A percentile compares a stretch with the other conserved stretches of the same genome.
phyloP scores from a whole-genome alignment of 2,797 vertebrate genomes.

The Steatocranus sp. region DNA sequence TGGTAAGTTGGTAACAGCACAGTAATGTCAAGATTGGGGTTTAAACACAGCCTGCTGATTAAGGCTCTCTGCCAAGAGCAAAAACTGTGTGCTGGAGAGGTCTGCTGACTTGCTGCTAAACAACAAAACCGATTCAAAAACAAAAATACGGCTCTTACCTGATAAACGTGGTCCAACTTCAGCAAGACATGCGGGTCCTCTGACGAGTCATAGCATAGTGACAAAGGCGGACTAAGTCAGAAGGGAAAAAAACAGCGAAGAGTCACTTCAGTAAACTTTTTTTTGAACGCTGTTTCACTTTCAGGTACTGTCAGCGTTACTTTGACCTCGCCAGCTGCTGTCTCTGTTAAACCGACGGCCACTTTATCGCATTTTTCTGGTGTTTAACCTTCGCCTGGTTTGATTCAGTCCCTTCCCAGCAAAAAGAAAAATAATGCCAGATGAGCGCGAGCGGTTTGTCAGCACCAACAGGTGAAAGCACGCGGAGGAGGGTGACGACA shows the following conservation, averaged over 20 bases:
- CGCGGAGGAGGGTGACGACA: neutral
- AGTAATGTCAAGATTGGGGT: neutral
- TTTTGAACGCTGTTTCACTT: slow-evolving; percentile 27
- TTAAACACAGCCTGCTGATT: neutral
- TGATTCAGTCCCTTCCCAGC: neutral
- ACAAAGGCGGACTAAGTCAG: neutral
- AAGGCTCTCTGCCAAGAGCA: neutral
- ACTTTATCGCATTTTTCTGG: neutral
- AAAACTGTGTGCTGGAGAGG: neutral
- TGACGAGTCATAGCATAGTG: neutral
- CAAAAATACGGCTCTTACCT: slow-evolving; percentile 35
- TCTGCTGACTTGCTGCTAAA: neutral
- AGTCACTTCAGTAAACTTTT: neutral
- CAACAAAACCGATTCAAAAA: neutral
- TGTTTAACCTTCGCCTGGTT: neutral
- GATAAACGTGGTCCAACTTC: neutral
- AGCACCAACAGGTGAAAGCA: slow-evolving; percentile 56
- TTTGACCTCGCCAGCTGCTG: neutral
- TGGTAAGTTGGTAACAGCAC: neutral
- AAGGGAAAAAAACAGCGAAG: neutral
- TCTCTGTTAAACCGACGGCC: neutral
- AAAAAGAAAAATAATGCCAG: neutral
- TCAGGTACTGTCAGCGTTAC: neutral
- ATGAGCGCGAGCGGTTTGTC: neutral
- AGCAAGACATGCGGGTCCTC: neutral